Evolutionary conservation across 2,113 vertebrate genomes (phyloP).

Genomic region (Mobula birostris): DNA sequence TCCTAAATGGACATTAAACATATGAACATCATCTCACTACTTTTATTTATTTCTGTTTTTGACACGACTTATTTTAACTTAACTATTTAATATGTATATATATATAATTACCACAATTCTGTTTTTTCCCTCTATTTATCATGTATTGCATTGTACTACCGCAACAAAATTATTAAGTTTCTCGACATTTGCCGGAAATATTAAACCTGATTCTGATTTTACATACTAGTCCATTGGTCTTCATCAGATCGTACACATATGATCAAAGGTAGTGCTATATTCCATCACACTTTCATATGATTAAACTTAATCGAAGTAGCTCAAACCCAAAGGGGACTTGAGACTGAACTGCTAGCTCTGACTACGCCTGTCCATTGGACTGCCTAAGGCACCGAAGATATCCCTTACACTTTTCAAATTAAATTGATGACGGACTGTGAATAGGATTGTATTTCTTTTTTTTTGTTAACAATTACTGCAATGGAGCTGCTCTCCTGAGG

Average conservation of each 20-base stretch:
- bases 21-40: too few relatives aligned
- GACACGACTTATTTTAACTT: too few relatives aligned
- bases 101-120: too few relatives aligned
- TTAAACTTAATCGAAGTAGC: not conserved
- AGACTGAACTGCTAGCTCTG: not conserved
- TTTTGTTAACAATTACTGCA: not conserved
- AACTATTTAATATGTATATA: too few relatives aligned
- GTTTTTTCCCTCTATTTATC: too few relatives aligned
- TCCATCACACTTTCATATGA: not conserved
- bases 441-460: not conserved
- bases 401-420: not conserved
- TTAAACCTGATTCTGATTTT: too few relatives aligned
- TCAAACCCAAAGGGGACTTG: not conserved
- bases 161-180: too few relatives aligned
- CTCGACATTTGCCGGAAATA: not conserved
- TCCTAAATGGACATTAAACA: too few relatives aligned
- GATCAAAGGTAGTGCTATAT: not conserved
- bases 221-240: not conserved
- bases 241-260: not conserved
- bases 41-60: too few relatives aligned
- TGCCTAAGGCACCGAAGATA: not conserved
- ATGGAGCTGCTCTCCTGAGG: not conserved
- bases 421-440: not conserved
- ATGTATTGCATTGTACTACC: too few relatives aligned
- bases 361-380: not conserved